Evolutionary conservation across 2,797 vertebrate species (phyloP).

Genomic region (Synanceia verrucosa): DNA sequence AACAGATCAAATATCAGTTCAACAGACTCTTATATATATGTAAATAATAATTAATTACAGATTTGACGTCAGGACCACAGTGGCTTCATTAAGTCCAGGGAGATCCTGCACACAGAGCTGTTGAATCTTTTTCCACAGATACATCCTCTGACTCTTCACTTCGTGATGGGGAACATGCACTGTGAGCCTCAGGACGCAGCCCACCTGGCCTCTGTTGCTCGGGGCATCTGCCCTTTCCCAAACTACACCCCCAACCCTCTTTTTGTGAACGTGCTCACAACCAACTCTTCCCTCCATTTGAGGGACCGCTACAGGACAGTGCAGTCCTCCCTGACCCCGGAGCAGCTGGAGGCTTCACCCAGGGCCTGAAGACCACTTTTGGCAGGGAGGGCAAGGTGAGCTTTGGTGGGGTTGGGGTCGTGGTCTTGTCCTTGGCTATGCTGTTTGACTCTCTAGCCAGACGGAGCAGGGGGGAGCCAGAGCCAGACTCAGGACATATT

Average conservation of each 20-base stretch:
- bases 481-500: slow-evolving; percentile 16
- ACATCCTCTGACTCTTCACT: neutral
- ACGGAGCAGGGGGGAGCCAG: slow-evolving; percentile 21
- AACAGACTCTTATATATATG: neutral
- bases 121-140: neutral
- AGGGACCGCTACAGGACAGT: slow-evolving; percentile 17
- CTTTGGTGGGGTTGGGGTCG: slow-evolving; percentile 11
- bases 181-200: fast-evolving
- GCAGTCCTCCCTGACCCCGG: slow-evolving; percentile 27
- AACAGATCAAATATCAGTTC: neutral
- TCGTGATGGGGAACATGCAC: neutral
- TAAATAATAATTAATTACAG: neutral
- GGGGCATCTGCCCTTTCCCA: neutral
- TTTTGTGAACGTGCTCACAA: neutral
- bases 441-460: slow-evolving; percentile 44
- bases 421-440: slow-evolving; percentile 42
- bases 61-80: neutral
- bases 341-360: slow-evolving; percentile 44
- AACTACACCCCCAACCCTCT: neutral
- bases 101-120: neutral
- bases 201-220: neutral
- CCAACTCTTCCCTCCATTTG: slow-evolving; percentile 29
- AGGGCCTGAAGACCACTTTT: slow-evolving; percentile 33
- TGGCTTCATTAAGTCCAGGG: neutral
- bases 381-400: slow-evolving; percentile 9